Conservation (phyloP, 1,140 invertebrate genomes). For the Heliothis subflexa region DNA sequence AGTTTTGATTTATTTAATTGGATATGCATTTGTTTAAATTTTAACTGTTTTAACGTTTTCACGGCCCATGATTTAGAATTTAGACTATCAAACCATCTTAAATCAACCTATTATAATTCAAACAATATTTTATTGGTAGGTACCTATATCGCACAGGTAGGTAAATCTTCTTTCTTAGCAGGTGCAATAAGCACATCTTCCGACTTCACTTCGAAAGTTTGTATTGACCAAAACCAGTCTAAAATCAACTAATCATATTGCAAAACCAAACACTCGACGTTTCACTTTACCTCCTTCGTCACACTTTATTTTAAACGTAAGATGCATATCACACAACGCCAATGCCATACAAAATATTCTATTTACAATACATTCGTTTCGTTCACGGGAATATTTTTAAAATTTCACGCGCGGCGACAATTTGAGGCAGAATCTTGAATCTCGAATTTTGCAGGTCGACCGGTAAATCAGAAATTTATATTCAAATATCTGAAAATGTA, state of each 20-base stretch:
- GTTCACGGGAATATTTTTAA: conserved; percentile 63
- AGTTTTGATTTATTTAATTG: too few relatives aligned
- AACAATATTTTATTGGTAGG: too few relatives aligned
- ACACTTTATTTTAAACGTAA: conserved; percentile 42
- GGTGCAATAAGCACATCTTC: too few relatives aligned
- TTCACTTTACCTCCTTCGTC: conserved; percentile 22
- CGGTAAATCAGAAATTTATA: conserved; percentile 45
- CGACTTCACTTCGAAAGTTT: too few relatives aligned
- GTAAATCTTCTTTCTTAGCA: too few relatives aligned
- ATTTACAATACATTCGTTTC: conserved; percentile 53
- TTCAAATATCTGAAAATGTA: conserved; percentile 41
- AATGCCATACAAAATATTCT: conserved; percentile 64
- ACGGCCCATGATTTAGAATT: too few relatives aligned
- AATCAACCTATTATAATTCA: too few relatives aligned
- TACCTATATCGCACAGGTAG: too few relatives aligned
- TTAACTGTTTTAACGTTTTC: too few relatives aligned
- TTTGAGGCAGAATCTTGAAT: conserved; percentile 67
- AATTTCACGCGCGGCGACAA: conserved; percentile 65
- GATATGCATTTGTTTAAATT: not conserved
- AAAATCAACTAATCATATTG: conserved; percentile 44
- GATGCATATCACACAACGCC: conserved; percentile 40
- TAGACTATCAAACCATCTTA: too few relatives aligned
- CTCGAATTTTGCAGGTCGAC: conserved; percentile 40
- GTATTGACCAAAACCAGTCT: not conserved
- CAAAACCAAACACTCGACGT: conserved; percentile 40